phyloP scores from a whole-genome alignment of 2,888 invertebrate species.

The Ophion ellenae region DNA sequence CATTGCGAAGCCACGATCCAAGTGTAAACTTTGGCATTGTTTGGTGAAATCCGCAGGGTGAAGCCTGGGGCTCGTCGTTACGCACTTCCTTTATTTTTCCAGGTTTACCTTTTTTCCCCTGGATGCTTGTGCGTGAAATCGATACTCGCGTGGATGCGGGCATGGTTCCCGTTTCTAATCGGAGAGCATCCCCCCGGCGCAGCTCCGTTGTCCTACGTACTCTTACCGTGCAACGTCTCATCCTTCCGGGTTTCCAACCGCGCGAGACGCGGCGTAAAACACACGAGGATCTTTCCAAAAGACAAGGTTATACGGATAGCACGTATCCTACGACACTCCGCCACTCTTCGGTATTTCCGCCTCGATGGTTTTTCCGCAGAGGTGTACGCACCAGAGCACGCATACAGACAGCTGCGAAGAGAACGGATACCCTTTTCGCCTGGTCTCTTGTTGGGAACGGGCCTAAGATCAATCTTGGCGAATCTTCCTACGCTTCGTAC shows the following conservation, averaged over 20 bases:
- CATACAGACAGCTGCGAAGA: background rate
- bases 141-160: slow-evolving; percentile 16
- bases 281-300: slow-evolving; percentile 23
- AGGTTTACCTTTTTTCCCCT: slow-evolving; percentile 24
- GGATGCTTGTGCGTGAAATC: slow-evolving; percentile 21
- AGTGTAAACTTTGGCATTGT: slow-evolving; percentile 54
- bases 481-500: background rate
- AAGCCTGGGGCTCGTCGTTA: slow-evolving; percentile 36
- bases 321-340: slow-evolving; percentile 25
- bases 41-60: slow-evolving; percentile 30
- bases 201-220: background rate
- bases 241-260: background rate
- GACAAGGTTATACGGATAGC: background rate
- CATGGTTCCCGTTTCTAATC: slow-evolving; percentile 20
- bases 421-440: background rate
- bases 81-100: slow-evolving; percentile 39
- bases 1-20: slow-evolving; percentile 15
- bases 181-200: background rate
- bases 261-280: slow-evolving; percentile 11
- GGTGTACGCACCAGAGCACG: background rate
- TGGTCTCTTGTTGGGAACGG: background rate
- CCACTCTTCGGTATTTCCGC: slow-evolving; percentile 52
- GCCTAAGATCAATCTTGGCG: background rate
- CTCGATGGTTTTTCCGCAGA: slow-evolving; percentile 34
- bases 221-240: background rate